Evolutionary conservation across 2,113 vertebrate genomes (phyloP).

Genomic region (Sus scrofa): DNA sequence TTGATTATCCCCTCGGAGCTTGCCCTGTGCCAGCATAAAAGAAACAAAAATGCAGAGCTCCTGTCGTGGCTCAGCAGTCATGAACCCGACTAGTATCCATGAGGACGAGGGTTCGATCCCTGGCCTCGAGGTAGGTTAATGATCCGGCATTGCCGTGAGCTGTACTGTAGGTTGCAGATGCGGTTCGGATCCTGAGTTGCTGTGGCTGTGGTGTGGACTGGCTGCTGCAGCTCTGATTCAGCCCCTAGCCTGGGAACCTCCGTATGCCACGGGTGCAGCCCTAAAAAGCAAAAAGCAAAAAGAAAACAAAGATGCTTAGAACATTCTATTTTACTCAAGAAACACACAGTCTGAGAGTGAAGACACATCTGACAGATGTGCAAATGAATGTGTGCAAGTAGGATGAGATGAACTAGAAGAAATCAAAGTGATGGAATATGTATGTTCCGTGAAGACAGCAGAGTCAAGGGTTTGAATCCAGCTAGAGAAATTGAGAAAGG

Average conservation of each 20-base stretch:
- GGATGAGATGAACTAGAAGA: background rate
- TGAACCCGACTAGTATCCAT: too few relatives aligned
- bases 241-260: too few relatives aligned
- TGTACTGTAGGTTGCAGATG: too few relatives aligned
- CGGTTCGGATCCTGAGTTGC: too few relatives aligned
- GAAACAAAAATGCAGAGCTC: background rate
- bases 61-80: too few relatives aligned
- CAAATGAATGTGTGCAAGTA: background rate
- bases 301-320: background rate
- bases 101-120: too few relatives aligned
- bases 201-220: too few relatives aligned
- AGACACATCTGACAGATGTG: background rate
- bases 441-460: background rate
- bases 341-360: background rate
- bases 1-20: background rate
- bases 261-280: too few relatives aligned
- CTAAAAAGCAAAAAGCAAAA: too few relatives aligned
- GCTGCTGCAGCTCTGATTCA: too few relatives aligned
- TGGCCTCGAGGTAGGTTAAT: too few relatives aligned
- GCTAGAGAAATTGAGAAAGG: background rate
- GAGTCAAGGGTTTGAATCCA: background rate
- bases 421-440: background rate
- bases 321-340: background rate
- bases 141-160: too few relatives aligned
- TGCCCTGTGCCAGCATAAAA: background rate